Evolutionary conservation across 2,888 invertebrate species (phyloP).

Genomic region (Merodon equestris): DNA sequence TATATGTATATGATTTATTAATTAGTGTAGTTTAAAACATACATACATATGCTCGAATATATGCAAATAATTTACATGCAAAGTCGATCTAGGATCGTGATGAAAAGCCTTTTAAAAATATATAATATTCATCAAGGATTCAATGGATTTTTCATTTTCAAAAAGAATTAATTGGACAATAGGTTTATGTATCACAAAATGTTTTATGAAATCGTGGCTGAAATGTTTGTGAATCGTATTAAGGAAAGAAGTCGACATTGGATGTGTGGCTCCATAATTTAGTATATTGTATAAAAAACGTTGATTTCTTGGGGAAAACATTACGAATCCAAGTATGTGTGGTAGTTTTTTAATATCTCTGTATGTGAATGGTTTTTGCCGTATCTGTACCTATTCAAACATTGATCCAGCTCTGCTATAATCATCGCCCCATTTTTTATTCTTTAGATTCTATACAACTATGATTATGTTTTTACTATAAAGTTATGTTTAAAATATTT

Average conservation of each 20-base stretch:
- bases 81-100: background rate
- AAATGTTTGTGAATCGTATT: no score
- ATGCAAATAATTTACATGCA: no score
- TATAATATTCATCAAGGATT: background rate
- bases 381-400: no score
- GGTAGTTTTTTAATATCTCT: conserved; percentile 6
- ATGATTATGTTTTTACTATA: conserved; percentile 51
- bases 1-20: no score
- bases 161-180: conserved; percentile 14
- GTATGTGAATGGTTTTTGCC: background rate
- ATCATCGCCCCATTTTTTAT: background rate
- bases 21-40: no score
- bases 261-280: no score
- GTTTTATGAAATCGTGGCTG: no score
- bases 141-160: no score
- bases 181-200: conserved; percentile 64
- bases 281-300: no score
- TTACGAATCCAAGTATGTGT: background rate
- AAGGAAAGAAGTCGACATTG: no score
- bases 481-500: conserved; percentile 13
- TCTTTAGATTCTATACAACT: conserved; percentile 22
- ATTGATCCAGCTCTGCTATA: background rate
- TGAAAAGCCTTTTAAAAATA: background rate
- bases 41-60: no score
- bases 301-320: no score